Conservation (phyloP, 2,888 invertebrate species). For the Spicauda simplicius region DNA sequence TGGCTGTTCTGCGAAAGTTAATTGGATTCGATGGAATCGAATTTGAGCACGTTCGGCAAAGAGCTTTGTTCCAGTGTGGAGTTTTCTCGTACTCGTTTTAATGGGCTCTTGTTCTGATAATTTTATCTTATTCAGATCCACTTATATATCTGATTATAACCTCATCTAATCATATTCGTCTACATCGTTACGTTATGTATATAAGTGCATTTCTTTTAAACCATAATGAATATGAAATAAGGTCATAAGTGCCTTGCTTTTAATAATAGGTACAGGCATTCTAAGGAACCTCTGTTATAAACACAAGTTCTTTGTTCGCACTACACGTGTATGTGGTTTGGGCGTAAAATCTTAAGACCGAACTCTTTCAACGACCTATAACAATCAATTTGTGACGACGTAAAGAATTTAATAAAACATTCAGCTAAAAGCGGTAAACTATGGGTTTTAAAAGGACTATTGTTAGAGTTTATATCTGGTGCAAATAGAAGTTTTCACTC, state of each 20-base stretch:
- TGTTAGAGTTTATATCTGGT: slow-evolving; percentile 19
- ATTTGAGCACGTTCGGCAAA: slow-evolving; percentile 11
- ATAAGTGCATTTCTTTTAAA: no score
- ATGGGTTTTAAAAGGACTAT: slow-evolving; percentile 14
- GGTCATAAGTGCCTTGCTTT: no score
- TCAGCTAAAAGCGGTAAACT: slow-evolving; percentile 16
- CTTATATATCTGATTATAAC: no score
- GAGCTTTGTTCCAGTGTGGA: slow-evolving; percentile 13
- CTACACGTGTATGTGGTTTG: background rate
- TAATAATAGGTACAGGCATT: no score
- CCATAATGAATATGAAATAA: no score
- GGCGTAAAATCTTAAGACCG: background rate
- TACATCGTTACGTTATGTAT: no score
- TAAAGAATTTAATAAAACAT: slow-evolving; percentile 10
- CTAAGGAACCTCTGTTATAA: no score
- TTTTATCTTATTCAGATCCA: background rate
- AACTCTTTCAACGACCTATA: background rate
- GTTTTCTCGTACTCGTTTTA: slow-evolving; percentile 5
- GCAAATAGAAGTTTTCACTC: slow-evolving; percentile 11
- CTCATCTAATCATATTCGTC: no score
- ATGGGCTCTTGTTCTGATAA: background rate
- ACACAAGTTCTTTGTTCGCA: background rate
- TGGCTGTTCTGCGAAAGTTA: slow-evolving; percentile 9
- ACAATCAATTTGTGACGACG: slow-evolving; percentile 2
- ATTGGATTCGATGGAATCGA: slow-evolving; percentile 21